Conservation (phyloP, 1,140 invertebrate species). For the Formica exsecta region DNA sequence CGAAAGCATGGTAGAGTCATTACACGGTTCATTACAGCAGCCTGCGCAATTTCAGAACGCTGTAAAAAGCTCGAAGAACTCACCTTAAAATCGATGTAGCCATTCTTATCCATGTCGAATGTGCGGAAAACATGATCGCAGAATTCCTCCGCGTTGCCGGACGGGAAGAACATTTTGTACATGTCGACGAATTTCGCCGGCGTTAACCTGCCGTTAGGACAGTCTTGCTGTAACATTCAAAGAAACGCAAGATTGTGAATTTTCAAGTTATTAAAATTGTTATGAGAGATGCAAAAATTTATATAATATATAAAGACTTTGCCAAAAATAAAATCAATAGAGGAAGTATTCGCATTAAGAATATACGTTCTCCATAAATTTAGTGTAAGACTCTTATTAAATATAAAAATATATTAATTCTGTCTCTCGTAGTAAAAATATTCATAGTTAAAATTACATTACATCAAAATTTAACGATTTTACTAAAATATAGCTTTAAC, state of each 20-base stretch:
- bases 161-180: slow-evolving; percentile 99
- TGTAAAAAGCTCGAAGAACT: slow-evolving; percentile 67
- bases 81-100: slow-evolving; percentile 98
- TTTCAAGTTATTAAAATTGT: background rate
- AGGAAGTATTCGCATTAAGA: background rate
- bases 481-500: background rate
- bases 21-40: slow-evolving; percentile 18
- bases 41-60: background rate
- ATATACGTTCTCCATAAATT: background rate
- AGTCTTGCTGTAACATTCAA: slow-evolving; percentile 96
- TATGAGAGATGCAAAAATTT: background rate
- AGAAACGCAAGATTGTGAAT: background rate
- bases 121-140: slow-evolving; percentile 99
- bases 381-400: slow-evolving; percentile 3
- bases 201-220: slow-evolving; percentile 98
- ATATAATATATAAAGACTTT: background rate
- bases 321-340: background rate
- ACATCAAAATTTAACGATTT: slow-evolving; percentile 2
- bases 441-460: background rate
- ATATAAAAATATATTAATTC: slow-evolving; percentile 8
- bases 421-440: slow-evolving; percentile 1
- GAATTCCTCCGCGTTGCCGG: slow-evolving; percentile 99
- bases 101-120: slow-evolving; percentile 99
- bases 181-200: slow-evolving; percentile 99
- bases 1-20: slow-evolving; percentile 13